A percentile compares a stretch with the other conserved stretches of the same genome.
These are phyloP conservation scores for Arion vulgaris DNA, from an alignment of 1,140 invertebrate species.

Conservation along the genomic window DNA sequence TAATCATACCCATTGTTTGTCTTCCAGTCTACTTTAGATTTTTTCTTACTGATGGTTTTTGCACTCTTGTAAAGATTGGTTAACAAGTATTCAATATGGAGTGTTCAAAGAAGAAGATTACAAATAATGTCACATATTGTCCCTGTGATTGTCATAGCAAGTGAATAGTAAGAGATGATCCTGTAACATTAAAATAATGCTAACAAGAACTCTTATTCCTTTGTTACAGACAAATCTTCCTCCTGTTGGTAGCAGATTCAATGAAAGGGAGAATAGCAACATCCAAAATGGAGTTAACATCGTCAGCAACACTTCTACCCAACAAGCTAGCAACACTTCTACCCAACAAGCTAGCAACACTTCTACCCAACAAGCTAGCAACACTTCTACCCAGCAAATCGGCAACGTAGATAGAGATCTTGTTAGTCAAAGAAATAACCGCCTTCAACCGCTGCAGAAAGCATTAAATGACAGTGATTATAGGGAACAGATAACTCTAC, in stretches of 20 bases:
- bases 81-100: too few species aligned
- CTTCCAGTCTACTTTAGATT: too few species aligned
- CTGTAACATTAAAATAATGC: too few species aligned
- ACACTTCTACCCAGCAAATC: background rate
- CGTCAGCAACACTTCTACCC: background rate
- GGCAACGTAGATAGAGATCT: background rate
- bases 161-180: too few species aligned
- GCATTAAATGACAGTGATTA: background rate
- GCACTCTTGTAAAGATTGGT: too few species aligned
- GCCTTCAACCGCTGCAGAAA: background rate
- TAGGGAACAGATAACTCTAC: conserved; percentile 3
- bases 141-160: too few species aligned
- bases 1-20: too few species aligned
- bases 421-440: background rate
- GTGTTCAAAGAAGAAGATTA: too few species aligned
- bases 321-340: background rate
- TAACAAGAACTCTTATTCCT: background rate
- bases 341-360: background rate
- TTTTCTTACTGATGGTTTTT: too few species aligned
- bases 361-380: background rate
- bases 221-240: background rate
- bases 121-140: too few species aligned
- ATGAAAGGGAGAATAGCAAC: background rate
- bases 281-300: background rate
- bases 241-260: background rate